Base-by-base conservation (phyloP, 92 coral and sea anemone species). In the Phenganax subtilis region DNA sequence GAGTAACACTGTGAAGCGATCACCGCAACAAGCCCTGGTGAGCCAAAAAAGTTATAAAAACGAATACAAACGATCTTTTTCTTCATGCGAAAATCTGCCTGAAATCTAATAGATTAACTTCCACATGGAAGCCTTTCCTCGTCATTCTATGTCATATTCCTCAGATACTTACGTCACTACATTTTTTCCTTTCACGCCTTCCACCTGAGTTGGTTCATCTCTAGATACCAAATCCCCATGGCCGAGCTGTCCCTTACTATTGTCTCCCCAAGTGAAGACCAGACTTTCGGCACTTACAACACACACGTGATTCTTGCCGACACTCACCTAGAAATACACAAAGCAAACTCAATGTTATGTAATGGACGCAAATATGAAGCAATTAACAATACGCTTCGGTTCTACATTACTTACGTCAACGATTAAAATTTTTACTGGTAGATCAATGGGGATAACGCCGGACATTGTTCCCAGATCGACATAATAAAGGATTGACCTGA, bases 211-310 rank as follows among this genome's bases (percentile, higher is more conserved):
- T 9, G 99, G 99, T 74, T 87, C 83, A 57, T 88, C 92, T 78
- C 92, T 80, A 55, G 91, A 85, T 67, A 77, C 80, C 65, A 70
- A 65, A 80, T 96, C 99, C 2, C 97, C 99, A 65, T 92, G 97
- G 53, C 97, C 99, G 62, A 96, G 92, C 87, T 96, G 97, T 16
- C 99, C 99, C 47, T 87, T 86, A 62, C 90, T 90, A 87, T 96
- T 96, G 76, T 87, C 91, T 10, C 99, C 99, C 99, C 99, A 96
- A 4, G 99, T 89, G 69, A 85, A 92, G 27, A 91, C 93, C 10
- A 87, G 82, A 64, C 96, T 92, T 85, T 96, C 99, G 59, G 88
- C 77, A 31, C 91, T 96, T 51, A 96, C 93, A 89, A 96, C 90
- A 80, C 97, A 91, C 88, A 96, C 97, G 86, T 96, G 99, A 54